Conservation (phyloP, 1,140 invertebrate genomes). For the Nomia melanderi region DNA sequence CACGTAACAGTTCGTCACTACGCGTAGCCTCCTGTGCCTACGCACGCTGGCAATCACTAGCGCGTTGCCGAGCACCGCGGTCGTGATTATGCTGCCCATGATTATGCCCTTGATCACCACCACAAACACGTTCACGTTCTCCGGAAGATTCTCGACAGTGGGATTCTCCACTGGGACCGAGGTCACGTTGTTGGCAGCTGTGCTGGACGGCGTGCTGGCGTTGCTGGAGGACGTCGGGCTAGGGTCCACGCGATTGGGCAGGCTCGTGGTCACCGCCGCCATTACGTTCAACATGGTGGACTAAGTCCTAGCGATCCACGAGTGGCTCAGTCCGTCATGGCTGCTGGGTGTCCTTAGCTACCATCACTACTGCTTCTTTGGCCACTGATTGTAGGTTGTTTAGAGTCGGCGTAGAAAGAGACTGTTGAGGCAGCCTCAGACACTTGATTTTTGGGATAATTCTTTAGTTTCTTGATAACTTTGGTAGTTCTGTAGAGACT, state of each 20-base stretch:
- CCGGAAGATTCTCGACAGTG: constrained; percentile 73
- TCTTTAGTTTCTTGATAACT: too few species aligned
- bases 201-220: constrained; percentile 39
- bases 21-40: constrained; percentile 88
- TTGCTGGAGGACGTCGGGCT: constrained; percentile 58
- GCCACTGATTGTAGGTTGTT: too few species aligned
- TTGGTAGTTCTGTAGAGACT: too few species aligned
- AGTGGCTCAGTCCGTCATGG: constrained; percentile 16
- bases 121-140: constrained; percentile 77
- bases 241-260: constrained; percentile 68
- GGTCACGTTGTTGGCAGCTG: constrained; percentile 65
- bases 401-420: too few species aligned
- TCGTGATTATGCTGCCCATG: constrained; percentile 91
- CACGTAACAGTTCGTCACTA: constrained; percentile 97
- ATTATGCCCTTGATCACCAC: constrained; percentile 87
- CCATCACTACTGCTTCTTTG: not conserved
- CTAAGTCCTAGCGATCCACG: constrained; percentile 18
- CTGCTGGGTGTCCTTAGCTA: too few species aligned
- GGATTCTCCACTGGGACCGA: constrained; percentile 72
- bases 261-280: constrained; percentile 73
- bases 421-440: too few species aligned
- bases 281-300: constrained; percentile 76
- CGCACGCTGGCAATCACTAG: constrained; percentile 91
- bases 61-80: constrained; percentile 93
- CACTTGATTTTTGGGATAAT: too few species aligned